Percentiles rank a stretch among this genome's conserved stretches.
These are phyloP conservation scores for Neoitamus cyanurus DNA, from an alignment of 2,888 invertebrate species.

Conservation along the genomic window DNA sequence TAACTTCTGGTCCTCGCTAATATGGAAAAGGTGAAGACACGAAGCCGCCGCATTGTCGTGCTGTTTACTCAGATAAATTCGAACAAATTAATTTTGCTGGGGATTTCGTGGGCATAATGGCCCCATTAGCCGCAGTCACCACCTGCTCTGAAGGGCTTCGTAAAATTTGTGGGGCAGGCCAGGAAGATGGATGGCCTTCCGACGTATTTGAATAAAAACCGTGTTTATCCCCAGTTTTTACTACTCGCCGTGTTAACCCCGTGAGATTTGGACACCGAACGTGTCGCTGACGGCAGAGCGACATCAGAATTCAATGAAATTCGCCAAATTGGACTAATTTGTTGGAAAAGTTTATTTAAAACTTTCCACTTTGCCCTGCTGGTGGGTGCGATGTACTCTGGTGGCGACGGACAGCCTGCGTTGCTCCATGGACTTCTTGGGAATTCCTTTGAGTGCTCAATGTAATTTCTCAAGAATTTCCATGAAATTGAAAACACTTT, in stretches of 20 bases:
- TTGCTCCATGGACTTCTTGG: not conserved
- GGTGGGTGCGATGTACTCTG: not conserved
- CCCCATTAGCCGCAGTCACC: constrained; percentile 2
- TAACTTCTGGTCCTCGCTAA: constrained; percentile 25
- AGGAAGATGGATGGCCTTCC: not conserved
- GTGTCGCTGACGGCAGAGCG: not conserved
- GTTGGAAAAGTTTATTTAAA: not conserved
- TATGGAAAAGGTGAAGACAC: constrained; percentile 1
- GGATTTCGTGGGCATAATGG: constrained; percentile 18
- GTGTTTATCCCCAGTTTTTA: not conserved
- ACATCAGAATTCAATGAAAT: not conserved
- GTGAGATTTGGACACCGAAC: not conserved
- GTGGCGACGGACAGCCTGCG: not conserved
- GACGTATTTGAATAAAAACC: not conserved
- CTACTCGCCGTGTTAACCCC: not conserved
- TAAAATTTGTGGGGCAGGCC: not conserved
- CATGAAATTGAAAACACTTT: constrained; percentile 1
- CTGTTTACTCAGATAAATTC: constrained; percentile 27
- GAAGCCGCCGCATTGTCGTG: not conserved
- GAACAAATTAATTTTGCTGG: constrained; percentile 33
- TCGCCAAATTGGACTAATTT: not conserved
- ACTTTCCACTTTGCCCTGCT: not conserved
- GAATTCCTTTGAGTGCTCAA: not conserved
- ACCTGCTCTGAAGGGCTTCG: not conserved
- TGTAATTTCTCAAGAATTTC: constrained; percentile 5